Base-by-base conservation (phyloP, 2,888 invertebrate species). In the Nomada goodeniana region DNA sequence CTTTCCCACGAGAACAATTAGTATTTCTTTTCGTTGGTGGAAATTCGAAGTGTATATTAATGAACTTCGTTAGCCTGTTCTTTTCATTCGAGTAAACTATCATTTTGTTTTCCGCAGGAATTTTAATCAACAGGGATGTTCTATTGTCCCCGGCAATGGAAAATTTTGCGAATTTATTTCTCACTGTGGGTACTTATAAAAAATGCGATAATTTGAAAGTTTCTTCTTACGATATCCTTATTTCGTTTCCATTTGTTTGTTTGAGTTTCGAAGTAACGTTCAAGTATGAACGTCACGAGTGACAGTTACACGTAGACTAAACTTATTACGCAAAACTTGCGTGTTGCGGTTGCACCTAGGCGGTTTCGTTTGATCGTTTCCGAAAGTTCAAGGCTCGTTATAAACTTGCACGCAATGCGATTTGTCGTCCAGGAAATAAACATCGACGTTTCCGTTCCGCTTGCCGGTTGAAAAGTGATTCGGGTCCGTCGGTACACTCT, bases 341-440 rank as follows among this genome's bases (percentile, higher is more conserved):
- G 20, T n/a, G n/a, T 26, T 29, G 42, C 13, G 15, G 44, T 1
- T 7, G 18, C 18, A 20, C 2, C 20, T 23, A 20, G 36, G 11
- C 36, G 23, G 11, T 70, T 29, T 47, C 42, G 10, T 70, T 44
- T 63, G 20, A 20, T 20, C 64, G 11, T 65, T 36, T 15, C 18
- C 7, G 7, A 36, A 53, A 63, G 55, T 70, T 63, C 70, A 55
- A 53, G 23, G 23, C 15, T 15, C 50, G 50, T 50, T 47, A 18
- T 50, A 63, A 55, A 71, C 20, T n/a, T 59, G 26, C 13, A n/a
- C 20, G 52, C 47, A 23, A 50, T 44, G 18, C 36, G 44, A 77
- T 77, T 76, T 64, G 76, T 76, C 71, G 50, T 65, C 18, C 65
- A 29, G 42, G 26, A 73, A 77, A 72, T 64, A 71, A 72, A 76